These are phyloP conservation scores for Morelia viridis DNA, from an alignment of 2,797 vertebrate genomes.

Conservation along the genomic window DNA sequence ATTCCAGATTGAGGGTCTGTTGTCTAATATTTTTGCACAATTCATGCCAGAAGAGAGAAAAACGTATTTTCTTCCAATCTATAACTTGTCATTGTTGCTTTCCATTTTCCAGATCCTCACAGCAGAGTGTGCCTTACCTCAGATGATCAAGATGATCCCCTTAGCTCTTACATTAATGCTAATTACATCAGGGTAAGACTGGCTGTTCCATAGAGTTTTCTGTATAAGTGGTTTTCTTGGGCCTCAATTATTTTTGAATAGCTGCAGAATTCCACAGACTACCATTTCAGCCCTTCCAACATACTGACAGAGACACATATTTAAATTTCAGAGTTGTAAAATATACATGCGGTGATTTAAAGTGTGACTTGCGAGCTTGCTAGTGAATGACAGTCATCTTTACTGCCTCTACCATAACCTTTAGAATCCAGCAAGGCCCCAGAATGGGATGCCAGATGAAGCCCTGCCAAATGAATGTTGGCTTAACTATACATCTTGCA, in stretches of 20 bases:
- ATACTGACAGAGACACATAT: not conserved
- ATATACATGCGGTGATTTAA: not conserved
- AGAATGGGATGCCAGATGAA: conserved; percentile 6
- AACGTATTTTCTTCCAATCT: not conserved
- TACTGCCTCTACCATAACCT: not conserved
- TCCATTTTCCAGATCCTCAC: conserved; percentile 86
- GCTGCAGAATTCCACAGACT: not conserved
- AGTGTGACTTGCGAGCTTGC: not conserved
- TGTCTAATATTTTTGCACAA: not conserved
- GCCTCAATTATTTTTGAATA: not conserved
- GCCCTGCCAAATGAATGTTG: conserved; percentile 8
- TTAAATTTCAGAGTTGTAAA: not conserved
- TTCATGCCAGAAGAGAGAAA: not conserved
- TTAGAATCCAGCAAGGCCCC: not conserved
- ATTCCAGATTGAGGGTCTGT: not conserved
- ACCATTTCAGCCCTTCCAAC: not conserved
- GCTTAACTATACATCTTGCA: conserved; percentile 17
- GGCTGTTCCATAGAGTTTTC: not conserved
- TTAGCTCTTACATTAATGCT: conserved; percentile 95
- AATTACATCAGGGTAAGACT: conserved; percentile 94
- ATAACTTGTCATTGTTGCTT: conserved; percentile 38
- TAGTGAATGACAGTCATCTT: not conserved
- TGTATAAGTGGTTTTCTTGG: not conserved
- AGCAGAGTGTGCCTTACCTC: conserved; percentile 95
- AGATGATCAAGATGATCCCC: conserved; percentile 89